Evolutionary conservation across 2,888 invertebrate species (phyloP).

Genomic region (Cyaniris semiargus): DNA sequence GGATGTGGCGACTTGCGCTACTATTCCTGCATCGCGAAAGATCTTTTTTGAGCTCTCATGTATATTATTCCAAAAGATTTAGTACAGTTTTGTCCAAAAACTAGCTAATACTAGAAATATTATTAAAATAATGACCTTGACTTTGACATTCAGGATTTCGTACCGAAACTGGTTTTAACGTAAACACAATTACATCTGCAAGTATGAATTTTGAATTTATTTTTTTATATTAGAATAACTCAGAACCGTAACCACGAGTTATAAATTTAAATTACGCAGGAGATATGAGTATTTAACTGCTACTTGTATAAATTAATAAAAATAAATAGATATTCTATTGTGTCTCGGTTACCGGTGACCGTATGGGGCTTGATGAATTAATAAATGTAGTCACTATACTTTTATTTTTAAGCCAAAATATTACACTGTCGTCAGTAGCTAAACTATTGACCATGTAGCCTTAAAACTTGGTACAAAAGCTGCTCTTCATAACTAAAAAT

Average conservation of each 20-base stretch:
- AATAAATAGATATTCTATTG: too few relatives aligned
- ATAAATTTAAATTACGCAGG: background rate
- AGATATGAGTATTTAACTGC: background rate
- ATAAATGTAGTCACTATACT: too few relatives aligned
- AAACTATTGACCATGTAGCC: too few relatives aligned
- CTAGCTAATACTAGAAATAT: background rate
- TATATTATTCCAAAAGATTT: background rate
- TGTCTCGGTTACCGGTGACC: too few relatives aligned
- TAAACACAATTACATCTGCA: background rate
- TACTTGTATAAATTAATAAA: background rate
- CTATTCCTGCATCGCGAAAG: too few relatives aligned
- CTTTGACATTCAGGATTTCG: background rate
- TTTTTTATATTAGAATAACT: background rate
- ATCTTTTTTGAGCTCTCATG: background rate
- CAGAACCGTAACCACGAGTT: background rate
- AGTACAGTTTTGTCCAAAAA: background rate
- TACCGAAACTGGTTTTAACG: background rate
- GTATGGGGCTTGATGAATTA: too few relatives aligned
- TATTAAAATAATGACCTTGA: background rate
- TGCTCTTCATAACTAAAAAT: too few relatives aligned
- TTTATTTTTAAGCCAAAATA: too few relatives aligned
- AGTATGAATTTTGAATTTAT: background rate
- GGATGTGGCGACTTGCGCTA: too few relatives aligned
- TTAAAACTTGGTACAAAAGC: too few relatives aligned
- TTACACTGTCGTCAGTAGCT: too few relatives aligned